Evolutionary conservation across 23 tunicate species (phyloP).

Genomic region (Diplosoma virens): DNA sequence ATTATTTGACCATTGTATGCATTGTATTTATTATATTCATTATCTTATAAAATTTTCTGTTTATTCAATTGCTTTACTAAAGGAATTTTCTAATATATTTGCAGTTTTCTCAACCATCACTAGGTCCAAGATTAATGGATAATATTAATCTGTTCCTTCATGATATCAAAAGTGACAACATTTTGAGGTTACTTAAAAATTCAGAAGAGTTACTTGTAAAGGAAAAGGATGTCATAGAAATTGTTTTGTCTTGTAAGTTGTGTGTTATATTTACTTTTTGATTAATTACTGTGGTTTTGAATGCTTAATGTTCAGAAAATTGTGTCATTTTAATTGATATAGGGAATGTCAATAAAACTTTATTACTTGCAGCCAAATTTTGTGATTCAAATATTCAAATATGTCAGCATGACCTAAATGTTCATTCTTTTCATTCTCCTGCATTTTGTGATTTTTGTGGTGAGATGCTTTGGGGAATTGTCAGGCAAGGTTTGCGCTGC

Average conservation of each 20-base stretch:
- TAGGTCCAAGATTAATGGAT: conserved; percentile 32
- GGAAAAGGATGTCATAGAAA: conserved; percentile 67
- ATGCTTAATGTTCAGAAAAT: background rate
- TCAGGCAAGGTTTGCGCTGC: conserved; percentile 94
- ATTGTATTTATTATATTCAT: no score
- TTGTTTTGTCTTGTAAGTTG: conserved; percentile 85
- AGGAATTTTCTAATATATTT: background rate
- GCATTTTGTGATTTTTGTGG: conserved; percentile 98
- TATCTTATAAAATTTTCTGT: background rate
- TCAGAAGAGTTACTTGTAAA: conserved; percentile 31
- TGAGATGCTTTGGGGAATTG: conserved; percentile 97
- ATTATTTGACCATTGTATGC: no score
- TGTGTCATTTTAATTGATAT: background rate
- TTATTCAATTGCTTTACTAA: background rate
- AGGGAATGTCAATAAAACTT: background rate
- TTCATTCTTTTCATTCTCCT: conserved; percentile 93
- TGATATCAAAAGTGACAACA: conserved; percentile 50
- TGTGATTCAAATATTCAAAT: conserved; percentile 76
- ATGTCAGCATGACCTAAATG: conserved; percentile 72
- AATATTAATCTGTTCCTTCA: conserved; percentile 84
- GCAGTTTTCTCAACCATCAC: conserved; percentile 90
- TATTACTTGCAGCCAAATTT: conserved; percentile 57
- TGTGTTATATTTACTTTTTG: background rate
- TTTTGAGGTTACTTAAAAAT: conserved; percentile 49
- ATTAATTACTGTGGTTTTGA: background rate